Base-by-base conservation (phyloP, 2,113 vertebrate species). In the Boulengeromyrus knoepffleri region DNA sequence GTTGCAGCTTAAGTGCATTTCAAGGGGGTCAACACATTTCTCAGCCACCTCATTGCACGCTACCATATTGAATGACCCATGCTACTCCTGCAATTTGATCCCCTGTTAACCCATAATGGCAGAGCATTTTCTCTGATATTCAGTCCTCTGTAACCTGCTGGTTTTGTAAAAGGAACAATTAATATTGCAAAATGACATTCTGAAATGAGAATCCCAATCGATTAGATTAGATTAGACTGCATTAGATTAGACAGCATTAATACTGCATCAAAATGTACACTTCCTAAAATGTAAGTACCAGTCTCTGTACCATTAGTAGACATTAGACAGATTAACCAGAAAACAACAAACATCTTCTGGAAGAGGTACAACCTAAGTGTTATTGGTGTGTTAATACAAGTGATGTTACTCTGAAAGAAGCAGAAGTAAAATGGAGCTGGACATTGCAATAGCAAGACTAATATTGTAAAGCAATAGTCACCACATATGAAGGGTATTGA, bases 21-120 rank as follows among this genome's bases (percentile, higher is more conserved):
- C 90, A 56, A 77, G 91, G 93, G 92, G 92, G 62, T 91, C 92
- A 91, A 92, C 91, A 91, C 90, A 93, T 91, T 90, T 92, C 90
- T 93, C 93, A 93, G 90, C 90, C 91, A 92, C 92, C 92, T 95
- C 91, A 95, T 94, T 95, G 94, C 94, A 92, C 93, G 91, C 92
- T 91, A 92, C 91, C 93, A 94, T 93, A 85, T 91, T 92, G 90
- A 91, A 83, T 95, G 93, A 95, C 93, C 93, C 88, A 49, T 83
- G 89, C 46, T 27, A 88, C 27, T 53, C 85, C 70, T 85, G 80
- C 88, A 88, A 83, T 27, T 31, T 90, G 74, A 88, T 88, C 80
- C 50, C 19, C 50, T 89, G 90, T 85, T 88, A 46, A 91, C 70
- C 31, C 53, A 31, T 19, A 74, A 77, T 50, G 27, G 24, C 50